Conservation (phyloP, 2,888 invertebrate genomes). For the Drosophila sordidapex region DNA sequence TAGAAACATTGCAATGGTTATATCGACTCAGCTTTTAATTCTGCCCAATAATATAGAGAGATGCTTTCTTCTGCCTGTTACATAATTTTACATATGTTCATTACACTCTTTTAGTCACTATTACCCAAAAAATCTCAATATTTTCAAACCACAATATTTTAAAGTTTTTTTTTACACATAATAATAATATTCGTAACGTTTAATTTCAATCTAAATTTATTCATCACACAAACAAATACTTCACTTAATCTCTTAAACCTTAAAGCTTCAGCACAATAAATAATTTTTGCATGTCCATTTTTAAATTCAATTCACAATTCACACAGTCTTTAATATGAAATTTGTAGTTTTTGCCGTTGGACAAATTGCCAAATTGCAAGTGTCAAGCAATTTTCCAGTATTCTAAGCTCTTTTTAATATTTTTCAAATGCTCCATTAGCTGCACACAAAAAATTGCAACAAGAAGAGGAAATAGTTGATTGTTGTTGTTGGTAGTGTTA, state of each 20-base stretch:
- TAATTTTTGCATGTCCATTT: background rate
- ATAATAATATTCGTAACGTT: background rate
- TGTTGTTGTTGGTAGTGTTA: conserved; percentile 38
- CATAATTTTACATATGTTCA: background rate
- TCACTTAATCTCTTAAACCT: background rate
- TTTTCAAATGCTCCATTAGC: conserved; percentile 28
- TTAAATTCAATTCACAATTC: background rate
- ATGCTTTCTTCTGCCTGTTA: background rate
- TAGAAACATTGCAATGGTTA: accelerated
- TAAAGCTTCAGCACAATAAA: background rate
- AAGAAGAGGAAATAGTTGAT: background rate
- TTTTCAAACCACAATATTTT: no score
- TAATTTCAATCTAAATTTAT: background rate
- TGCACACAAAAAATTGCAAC: conserved; percentile 12
- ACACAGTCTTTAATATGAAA: background rate
- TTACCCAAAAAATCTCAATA: no score
- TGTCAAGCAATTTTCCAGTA: conserved; percentile 23
- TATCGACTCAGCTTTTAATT: background rate
- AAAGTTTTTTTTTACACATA: background rate
- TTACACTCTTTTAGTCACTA: no score
- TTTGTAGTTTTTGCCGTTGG: background rate
- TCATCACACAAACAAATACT: background rate
- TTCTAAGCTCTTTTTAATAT: conserved; percentile 25
- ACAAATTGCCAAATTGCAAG: background rate
- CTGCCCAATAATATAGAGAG: background rate